Percentiles rank a stretch among this genome's conserved stretches.
Evolutionary conservation across 23 tunicate species (phyloP).

Genomic region (Phallusia fumigata): DNA sequence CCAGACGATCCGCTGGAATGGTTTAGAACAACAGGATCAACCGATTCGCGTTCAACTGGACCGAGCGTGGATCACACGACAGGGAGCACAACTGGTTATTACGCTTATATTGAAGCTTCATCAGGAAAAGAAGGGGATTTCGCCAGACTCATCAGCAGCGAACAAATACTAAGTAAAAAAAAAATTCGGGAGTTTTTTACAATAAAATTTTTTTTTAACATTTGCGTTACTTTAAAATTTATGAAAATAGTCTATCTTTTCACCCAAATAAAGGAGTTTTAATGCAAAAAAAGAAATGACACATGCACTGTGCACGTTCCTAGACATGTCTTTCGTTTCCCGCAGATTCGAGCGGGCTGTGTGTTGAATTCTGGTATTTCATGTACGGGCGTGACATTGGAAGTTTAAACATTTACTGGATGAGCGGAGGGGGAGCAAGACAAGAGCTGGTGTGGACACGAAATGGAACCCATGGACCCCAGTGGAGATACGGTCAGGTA

Average conservation of each 20-base stretch:
- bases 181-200: background rate
- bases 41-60: constrained; percentile 84
- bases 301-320: too few species aligned
- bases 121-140: constrained; percentile 39
- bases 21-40: constrained; percentile 60
- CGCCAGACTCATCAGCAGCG: constrained; percentile 81
- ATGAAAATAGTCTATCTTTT: too few species aligned
- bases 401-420: constrained; percentile 61
- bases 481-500: constrained; percentile 93
- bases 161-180: constrained; percentile 56
- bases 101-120: constrained; percentile 78
- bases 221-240: too few species aligned
- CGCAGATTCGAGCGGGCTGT: constrained; percentile 52
- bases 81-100: constrained; percentile 54
- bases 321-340: background rate
- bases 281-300: too few species aligned
- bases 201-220: too few species aligned
- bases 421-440: constrained; percentile 44
- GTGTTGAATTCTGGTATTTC: constrained; percentile 89
- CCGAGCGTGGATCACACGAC: constrained; percentile 86
- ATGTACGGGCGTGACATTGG: constrained; percentile 98
- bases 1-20: constrained; percentile 61
- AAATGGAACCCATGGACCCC: constrained; percentile 84
- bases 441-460: constrained; percentile 75
- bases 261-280: too few species aligned